These are phyloP conservation scores for Phenganax marumi DNA, from an alignment of 92 coral and sea anemone species.

Conservation along the genomic window DNA sequence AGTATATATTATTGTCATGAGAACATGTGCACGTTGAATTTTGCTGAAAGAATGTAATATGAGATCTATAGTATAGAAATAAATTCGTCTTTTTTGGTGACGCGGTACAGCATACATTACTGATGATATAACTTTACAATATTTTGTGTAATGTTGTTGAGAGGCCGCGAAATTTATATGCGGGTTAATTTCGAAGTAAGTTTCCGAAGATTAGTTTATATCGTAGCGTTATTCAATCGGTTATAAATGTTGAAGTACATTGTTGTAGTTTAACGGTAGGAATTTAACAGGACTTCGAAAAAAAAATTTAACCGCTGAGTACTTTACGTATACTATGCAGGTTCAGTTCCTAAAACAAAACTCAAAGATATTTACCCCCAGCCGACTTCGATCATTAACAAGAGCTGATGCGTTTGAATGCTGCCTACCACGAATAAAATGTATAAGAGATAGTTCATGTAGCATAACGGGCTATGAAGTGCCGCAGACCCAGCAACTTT, in stretches of 20 bases:
- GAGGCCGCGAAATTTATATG: too few relatives aligned
- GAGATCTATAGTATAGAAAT: too few relatives aligned
- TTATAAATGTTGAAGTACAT: neutral
- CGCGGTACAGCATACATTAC: too few relatives aligned
- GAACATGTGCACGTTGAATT: neutral
- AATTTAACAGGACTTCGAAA: too few relatives aligned
- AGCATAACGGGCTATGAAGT: conserved; percentile 4
- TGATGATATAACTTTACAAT: too few relatives aligned
- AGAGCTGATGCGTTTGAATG: conserved; percentile 54
- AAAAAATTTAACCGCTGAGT: neutral
- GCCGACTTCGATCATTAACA: conserved; percentile 41
- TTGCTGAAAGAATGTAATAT: neutral
- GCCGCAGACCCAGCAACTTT: conserved; percentile 19
- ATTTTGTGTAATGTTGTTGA: too few relatives aligned
- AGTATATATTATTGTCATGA: neutral
- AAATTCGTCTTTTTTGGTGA: too few relatives aligned
- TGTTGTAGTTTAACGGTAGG: neutral
- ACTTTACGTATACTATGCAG: conserved; percentile 15
- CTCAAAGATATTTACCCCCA: conserved; percentile 45
- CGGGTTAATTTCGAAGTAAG: too few relatives aligned
- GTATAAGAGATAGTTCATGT: neutral
- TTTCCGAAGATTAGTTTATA: too few relatives aligned
- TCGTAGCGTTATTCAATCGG: too few relatives aligned
- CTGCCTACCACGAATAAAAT: conserved; percentile 46
- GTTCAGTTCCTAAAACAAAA: conserved; percentile 41